Conservation (phyloP, 2,113 vertebrate genomes). For the Mobula birostris region DNA sequence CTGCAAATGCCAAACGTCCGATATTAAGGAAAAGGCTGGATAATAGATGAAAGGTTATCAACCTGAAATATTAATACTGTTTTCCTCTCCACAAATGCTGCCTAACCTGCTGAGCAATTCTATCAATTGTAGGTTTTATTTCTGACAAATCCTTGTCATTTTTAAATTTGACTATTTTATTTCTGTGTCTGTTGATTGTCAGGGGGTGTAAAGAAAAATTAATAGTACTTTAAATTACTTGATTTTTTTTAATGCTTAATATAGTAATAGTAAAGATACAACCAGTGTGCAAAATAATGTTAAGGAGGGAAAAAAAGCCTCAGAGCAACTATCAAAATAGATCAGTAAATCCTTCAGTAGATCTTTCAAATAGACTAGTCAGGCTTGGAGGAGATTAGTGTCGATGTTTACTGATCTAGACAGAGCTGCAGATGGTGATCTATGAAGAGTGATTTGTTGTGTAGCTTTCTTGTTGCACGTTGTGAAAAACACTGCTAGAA, state of each 20-base stretch:
- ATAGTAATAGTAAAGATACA: background rate
- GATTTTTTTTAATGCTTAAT: background rate
- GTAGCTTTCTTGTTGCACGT: background rate
- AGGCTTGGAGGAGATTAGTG: conserved; percentile 5
- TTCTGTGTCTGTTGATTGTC: background rate
- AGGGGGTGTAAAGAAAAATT: background rate
- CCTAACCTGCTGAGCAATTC: too few species aligned
- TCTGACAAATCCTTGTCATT: background rate
- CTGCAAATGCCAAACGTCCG: too few species aligned
- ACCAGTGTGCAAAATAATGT: background rate
- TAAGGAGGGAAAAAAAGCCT: background rate
- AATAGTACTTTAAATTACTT: background rate
- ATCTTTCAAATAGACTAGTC: background rate
- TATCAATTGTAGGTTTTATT: background rate
- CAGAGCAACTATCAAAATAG: conserved; percentile 1
- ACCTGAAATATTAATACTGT: too few species aligned
- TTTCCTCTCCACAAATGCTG: too few species aligned
- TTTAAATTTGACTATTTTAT: background rate
- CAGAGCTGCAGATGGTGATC: conserved; percentile 1
- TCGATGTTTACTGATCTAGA: conserved; percentile 22
- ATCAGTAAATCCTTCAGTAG: background rate
- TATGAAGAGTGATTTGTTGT: conserved; percentile 5
- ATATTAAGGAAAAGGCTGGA: too few species aligned
- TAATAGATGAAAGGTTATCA: too few species aligned
- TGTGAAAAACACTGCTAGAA: background rate